These are phyloP conservation scores for Centroberyx gerrardi DNA, from an alignment of 2,797 vertebrate species.

Conservation along the genomic window DNA sequence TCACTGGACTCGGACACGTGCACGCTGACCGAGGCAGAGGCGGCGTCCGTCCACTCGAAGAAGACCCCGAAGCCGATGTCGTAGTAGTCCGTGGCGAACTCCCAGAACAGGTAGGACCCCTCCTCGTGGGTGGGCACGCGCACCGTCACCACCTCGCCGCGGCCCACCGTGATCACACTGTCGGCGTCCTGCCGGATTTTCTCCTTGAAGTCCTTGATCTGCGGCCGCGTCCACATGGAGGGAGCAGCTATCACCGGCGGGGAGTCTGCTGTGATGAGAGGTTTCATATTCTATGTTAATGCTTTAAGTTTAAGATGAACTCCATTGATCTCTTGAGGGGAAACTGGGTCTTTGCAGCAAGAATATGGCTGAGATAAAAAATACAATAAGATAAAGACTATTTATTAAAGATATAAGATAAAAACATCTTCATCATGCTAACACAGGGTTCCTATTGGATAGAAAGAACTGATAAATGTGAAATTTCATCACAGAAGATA, in stretches of 20 bases:
- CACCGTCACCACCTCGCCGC: constrained; percentile 98
- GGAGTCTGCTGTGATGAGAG: constrained; percentile 82
- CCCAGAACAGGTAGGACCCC: constrained; percentile 99
- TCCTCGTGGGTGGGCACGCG: constrained; percentile 98
- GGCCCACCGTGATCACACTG: constrained; percentile 98
- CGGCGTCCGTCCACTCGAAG: constrained; percentile 99
- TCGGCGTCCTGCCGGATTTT: constrained; percentile 99
- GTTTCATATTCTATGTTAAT: not conserved
- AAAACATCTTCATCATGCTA: not conserved
- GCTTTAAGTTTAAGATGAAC: not conserved
- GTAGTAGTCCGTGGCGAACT: constrained; percentile 99
- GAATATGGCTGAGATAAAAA: too few relatives aligned
- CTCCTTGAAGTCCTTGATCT: constrained; percentile 99
- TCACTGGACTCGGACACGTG: constrained; percentile 99
- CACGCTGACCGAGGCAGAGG: constrained; percentile 96
- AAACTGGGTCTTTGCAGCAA: not conserved
- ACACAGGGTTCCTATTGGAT: not conserved
- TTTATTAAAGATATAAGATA: too few relatives aligned
- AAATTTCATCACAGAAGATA: too few relatives aligned
- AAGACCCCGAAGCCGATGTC: constrained; percentile 99
- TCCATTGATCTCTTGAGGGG: not conserved
- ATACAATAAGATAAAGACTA: too few relatives aligned
- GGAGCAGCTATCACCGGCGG: constrained; percentile 96
- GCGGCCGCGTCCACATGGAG: constrained; percentile 99
- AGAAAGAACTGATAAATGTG: too few relatives aligned